Base-by-base conservation (phyloP, 2,113 vertebrate species). In the Microtus ochrogaster region DNA sequence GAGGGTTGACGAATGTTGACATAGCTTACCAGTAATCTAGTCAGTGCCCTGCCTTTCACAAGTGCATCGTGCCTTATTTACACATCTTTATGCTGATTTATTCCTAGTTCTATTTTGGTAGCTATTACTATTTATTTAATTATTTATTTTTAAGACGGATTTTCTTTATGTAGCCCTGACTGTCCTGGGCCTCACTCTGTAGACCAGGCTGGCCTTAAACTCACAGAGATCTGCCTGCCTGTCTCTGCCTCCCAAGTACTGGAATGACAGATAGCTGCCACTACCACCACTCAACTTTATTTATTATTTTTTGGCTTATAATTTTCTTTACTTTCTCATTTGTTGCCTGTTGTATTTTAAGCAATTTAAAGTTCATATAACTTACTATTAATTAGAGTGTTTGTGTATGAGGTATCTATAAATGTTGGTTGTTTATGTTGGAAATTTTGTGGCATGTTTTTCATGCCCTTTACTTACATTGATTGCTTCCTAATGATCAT, bases 331-430 rank as follows among this genome's bases (percentile, higher is more conserved):
- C 5, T 36, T 73, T 90, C 4, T 82, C 0, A n/a, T 90, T 83
- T 95, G 24, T 90, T 91, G 22, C 52, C 44, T 94, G 9, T 82
- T 92, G 11, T 0, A 2, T 87, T 95, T 94, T 79, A 94, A 88
- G 55, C 81, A 85, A 17, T 66, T 90, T 85, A 89, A 84, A 76
- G 36, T 94, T 91, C 58, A 39, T 81, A 74, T 58, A 70, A 95
- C 28, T 58, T 65, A 95, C 17, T 97, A 19, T 5, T 39, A 78
- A 91, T 83, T 72, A 82, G 74, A 81, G 5, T 88, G 33, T 84
- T 90, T 68, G 0, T 14, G 65, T 79, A 14, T 63, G 58, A 41
- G 30, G 22, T 47, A 72, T 63, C 13, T 95, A 1, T 94, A 68
- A 94, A 24, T 73, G 5, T 74, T n/a, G 36, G 63, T 89, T 90